Conservation (phyloP, 23 tunicate species). For the Diplosoma virens region DNA sequence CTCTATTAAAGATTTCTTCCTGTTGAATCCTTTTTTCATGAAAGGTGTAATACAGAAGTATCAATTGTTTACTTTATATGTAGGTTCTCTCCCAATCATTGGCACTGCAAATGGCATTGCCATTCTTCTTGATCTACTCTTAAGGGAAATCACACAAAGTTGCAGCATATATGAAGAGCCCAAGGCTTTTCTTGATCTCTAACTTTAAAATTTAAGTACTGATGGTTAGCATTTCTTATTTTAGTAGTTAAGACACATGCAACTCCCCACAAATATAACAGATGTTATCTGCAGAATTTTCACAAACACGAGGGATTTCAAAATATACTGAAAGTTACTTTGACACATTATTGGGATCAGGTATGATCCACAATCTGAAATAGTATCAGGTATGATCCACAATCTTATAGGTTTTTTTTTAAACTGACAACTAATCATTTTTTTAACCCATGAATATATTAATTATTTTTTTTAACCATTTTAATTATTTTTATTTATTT, state of each 20-base stretch:
- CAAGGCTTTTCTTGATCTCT: too few relatives aligned
- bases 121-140: too few relatives aligned
- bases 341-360: background rate
- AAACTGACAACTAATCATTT: too few relatives aligned
- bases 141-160: background rate
- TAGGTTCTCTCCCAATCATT: background rate
- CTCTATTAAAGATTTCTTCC: background rate
- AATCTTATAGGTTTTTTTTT: too few relatives aligned
- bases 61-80: background rate
- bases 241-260: background rate
- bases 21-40: too few relatives aligned
- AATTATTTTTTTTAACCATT: too few relatives aligned
- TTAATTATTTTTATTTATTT: too few relatives aligned
- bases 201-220: background rate
- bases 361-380: background rate
- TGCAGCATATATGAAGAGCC: background rate
- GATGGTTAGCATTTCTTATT: background rate
- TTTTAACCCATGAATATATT: too few relatives aligned
- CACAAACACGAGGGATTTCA: too few relatives aligned
- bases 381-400: too few relatives aligned
- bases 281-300: background rate
- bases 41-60: background rate
- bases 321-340: background rate
- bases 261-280: too few relatives aligned
- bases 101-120: too few relatives aligned